Evolutionary conservation across 2,113 vertebrate genomes (phyloP), one percentile per base, ranked within the genome.

Genomic region (Antennarius striatus): DNA sequence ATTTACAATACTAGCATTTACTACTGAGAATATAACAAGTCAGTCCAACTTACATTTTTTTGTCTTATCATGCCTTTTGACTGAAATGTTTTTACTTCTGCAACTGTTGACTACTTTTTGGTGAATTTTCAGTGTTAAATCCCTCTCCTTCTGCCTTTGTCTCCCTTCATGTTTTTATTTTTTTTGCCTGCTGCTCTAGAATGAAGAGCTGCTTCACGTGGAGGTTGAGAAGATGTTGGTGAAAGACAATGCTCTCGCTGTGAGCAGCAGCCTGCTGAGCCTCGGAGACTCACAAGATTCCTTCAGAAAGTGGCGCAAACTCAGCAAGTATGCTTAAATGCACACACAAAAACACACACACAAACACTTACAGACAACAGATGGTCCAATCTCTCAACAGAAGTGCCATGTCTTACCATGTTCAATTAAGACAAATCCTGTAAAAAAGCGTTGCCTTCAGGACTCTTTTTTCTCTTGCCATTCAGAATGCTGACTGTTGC

Each of bases 171-270:
- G 22, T 22, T 22, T 22, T 22, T 22, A 1, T 1, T 22, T 1
- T 22, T 22, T 22, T 22, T 22, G 7, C 7, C 45, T 56, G 16
- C 17, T 68, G 42, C n/a, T 56, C 13, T 8, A 86, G 88, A 45
- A 69, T 58, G 75, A 85, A n/a, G 68, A 86, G 56, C 59, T 76
- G 60, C 74, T 88, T 63, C 66, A 82, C 66, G 60, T 77, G 73
- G 85, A 87, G 57, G 36, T 84, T 0, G 83, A 89, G 49, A 81
- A 59, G 53, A n/a, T 13, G 1, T 13, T 90, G 71, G 71, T 91
- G 63, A 88, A 68, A 78, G 65, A 75, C 30, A 81, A 80, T 32
- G 85, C 80, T 66, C 67, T 82, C 2, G 62, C 75, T 65, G 65
- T 80, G 70, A 70, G 57, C 2, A 3, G 17, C 1, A 57, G 51